Conservation (phyloP, 1,140 invertebrate species). For the Prorops nasuta region DNA sequence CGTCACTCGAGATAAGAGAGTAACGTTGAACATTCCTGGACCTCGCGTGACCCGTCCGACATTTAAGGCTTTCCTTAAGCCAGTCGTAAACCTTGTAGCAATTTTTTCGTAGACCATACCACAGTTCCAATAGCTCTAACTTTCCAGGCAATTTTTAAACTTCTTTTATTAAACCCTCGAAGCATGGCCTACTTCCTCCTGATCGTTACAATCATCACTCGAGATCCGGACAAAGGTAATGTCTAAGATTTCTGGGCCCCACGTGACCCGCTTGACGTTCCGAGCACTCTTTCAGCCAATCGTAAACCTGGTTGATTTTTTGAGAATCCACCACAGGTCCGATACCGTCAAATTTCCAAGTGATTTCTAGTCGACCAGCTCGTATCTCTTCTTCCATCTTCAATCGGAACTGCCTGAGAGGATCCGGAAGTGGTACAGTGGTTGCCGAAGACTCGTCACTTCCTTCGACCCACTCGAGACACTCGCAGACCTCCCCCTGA, state of each 20-base stretch:
- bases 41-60: too few relatives aligned
- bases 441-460: neutral
- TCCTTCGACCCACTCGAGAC: conserved; percentile 20
- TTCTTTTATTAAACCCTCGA: too few relatives aligned
- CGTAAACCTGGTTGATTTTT: conserved; percentile 31
- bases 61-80: too few relatives aligned
- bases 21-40: too few relatives aligned
- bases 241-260: conserved; percentile 44
- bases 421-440: conserved; percentile 11
- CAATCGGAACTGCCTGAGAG: conserved; percentile 30
- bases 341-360: conserved; percentile 39
- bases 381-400: conserved; percentile 20
- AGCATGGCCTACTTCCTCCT: too few relatives aligned
- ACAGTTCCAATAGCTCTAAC: too few relatives aligned
- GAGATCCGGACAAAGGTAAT: conserved; percentile 46
- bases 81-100: too few relatives aligned
- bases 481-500: conserved; percentile 9
- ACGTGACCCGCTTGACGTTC: conserved; percentile 42
- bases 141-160: too few relatives aligned
- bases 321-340: conserved; percentile 36
- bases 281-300: conserved; percentile 44
- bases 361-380: conserved; percentile 13
- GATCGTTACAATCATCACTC: too few relatives aligned
- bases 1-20: too few relatives aligned
- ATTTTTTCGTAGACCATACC: too few relatives aligned